A percentile compares a stretch with the other conserved stretches of the same genome.
phyloP scores from a whole-genome alignment of 1,140 invertebrate species.

The Nasonia vitripennis region DNA sequence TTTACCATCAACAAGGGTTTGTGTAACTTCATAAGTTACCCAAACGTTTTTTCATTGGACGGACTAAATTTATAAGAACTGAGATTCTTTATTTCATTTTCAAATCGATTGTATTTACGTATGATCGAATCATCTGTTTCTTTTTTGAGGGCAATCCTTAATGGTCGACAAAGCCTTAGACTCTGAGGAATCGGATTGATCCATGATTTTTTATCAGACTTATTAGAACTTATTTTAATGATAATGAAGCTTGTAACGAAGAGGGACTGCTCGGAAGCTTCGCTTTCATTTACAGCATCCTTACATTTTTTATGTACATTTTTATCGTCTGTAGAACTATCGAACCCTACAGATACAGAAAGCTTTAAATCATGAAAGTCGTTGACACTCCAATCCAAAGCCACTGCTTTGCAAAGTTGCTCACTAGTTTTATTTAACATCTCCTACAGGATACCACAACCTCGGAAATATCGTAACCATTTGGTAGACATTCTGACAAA shows the following conservation, averaged over 20 bases:
- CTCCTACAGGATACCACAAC: neutral
- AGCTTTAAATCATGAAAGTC: neutral
- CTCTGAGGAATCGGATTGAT: conserved; percentile 27
- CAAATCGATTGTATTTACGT: neutral
- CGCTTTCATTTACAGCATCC: conserved; percentile 3
- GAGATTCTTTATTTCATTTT: conserved; percentile 26
- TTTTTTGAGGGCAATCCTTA: conserved; percentile 25
- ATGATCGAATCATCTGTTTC: conserved; percentile 18
- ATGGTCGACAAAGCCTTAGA: conserved; percentile 19
- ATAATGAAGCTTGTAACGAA: conserved; percentile 31
- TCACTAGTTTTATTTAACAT: neutral
- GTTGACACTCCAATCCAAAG: conserved; percentile 2
- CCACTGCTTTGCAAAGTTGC: neutral
- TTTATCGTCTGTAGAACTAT: conserved; percentile 14
- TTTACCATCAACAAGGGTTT: conserved; percentile 19
- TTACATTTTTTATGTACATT: conserved; percentile 9
- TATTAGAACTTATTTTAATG: conserved; percentile 17
- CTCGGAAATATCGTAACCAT: neutral
- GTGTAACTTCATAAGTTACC: conserved; percentile 16
- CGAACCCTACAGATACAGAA: neutral
- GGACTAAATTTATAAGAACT: conserved; percentile 21
- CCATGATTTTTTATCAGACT: neutral
- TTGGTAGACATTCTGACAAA: neutral
- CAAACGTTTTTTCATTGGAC: conserved; percentile 23
- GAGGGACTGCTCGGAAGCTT: neutral